Evolutionary conservation across 2,797 vertebrate species (phyloP), one percentile per base, ranked within the genome.

Genomic region (Gambelia wislizenii): DNA sequence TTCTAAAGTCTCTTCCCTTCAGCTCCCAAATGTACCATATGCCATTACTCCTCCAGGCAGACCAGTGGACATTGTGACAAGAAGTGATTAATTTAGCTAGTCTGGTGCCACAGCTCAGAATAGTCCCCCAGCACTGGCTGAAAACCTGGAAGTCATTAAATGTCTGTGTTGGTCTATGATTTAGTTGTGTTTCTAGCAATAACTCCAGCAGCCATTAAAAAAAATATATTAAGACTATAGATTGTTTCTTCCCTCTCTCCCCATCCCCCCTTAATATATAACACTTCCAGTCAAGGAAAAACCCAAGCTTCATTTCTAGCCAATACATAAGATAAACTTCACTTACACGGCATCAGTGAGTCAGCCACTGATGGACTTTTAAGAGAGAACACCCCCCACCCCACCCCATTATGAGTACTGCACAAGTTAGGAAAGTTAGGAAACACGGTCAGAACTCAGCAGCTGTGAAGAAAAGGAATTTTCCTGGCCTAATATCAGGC

Each of bases 61-160:
- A 54, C 36, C 67, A n/a, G 16, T 82, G 18, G 30, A 69, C 54
- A 64, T 39, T 1, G 12, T 49, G 76, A 74, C 76, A 70, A 89
- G 39, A 80, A 84, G 69, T 33, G 54, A 83, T 82, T 89, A 70
- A 83, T 54, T 36, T 83, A 64, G 52, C 52, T 39, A 6, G 39
- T 77, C 69, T 76, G 77, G 84, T 33, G 67, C 75, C 77, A 70
- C 74, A n/a, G 49, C 33, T 59, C 27, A 59, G 64, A 82, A 76
- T 56, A 54, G 72, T 81, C 79, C 72, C 52, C 39, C 20, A 30
- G 47, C 9, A 47, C 79, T 86, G 47, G 44, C 78, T 76, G 44
- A 67, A 67, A 89, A 83, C 47, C 27, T 82, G 85, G 56, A 89
- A 44, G 47, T 13, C 44, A 83, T 83, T 70, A 86, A 76, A 86